These are phyloP conservation scores for Mythimna impura DNA, from an alignment of 2,888 invertebrate species.

Conservation along the genomic window DNA sequence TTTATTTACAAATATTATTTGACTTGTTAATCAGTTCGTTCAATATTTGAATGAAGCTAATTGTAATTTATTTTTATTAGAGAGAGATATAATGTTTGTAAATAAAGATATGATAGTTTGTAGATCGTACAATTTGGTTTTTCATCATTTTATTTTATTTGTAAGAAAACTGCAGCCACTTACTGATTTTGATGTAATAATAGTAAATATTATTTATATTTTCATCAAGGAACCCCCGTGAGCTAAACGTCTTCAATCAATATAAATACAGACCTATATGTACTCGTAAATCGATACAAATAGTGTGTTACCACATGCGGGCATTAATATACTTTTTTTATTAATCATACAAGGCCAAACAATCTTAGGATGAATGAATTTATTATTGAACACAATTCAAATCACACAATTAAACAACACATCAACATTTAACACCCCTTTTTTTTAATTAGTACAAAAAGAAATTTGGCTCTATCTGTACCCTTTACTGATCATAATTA, in stretches of 20 bases:
- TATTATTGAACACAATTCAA: not conserved
- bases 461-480: too few relatives aligned
- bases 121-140: slow-evolving; percentile 20
- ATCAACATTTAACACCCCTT: too few relatives aligned
- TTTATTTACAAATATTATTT: slow-evolving; percentile 56
- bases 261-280: not conserved
- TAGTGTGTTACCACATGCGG: not conserved
- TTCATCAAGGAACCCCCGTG: not conserved
- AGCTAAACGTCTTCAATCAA: not conserved
- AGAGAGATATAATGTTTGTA: slow-evolving; percentile 52
- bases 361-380: not conserved
- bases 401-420: too few relatives aligned
- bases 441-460: too few relatives aligned
- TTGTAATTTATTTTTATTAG: not conserved
- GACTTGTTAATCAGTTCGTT: not conserved
- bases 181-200: not conserved
- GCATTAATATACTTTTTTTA: not conserved
- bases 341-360: not conserved
- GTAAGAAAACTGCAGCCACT: slow-evolving; percentile 42
- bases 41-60: not conserved
- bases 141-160: slow-evolving; percentile 8
- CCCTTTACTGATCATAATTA: too few relatives aligned
- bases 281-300: not conserved
- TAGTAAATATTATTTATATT: not conserved
- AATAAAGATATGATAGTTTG: slow-evolving; percentile 32